phyloP scores from a whole-genome alignment of 2,888 invertebrate genomes.

The Hydrotaea cyrtoneurina region DNA sequence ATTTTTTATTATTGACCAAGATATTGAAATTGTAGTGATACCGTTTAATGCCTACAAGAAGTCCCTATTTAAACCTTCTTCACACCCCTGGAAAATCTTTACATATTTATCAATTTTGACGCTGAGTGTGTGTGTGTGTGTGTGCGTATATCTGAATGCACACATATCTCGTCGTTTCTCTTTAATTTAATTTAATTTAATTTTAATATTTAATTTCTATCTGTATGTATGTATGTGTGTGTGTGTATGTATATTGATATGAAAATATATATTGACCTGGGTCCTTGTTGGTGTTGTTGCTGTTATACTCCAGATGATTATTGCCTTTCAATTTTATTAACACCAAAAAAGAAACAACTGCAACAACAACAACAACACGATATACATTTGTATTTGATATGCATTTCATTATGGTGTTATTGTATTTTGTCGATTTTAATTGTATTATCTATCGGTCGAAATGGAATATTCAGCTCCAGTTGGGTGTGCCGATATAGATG shows the following conservation, averaged over 20 bases:
- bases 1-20: too few relatives aligned
- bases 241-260: neutral
- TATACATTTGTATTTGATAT: slow-evolving; percentile 18
- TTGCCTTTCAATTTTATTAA: slow-evolving; percentile 59
- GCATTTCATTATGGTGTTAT: slow-evolving; percentile 18
- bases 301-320: slow-evolving; percentile 29
- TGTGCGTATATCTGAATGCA: neutral
- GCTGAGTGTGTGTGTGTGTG: too few relatives aligned
- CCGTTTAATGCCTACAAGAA: too few relatives aligned
- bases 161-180: neutral
- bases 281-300: neutral
- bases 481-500: too few relatives aligned
- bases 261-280: neutral
- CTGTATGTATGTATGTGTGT: neutral
- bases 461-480: neutral
- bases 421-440: slow-evolving; percentile 26
- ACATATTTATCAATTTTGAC: too few relatives aligned
- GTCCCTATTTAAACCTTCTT: too few relatives aligned
- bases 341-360: slow-evolving; percentile 39
- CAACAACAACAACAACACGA: too few relatives aligned
- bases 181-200: neutral
- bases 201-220: neutral
- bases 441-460: slow-evolving; percentile 22
- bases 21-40: too few relatives aligned
- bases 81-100: too few relatives aligned